Conservation (phyloP, 2,888 invertebrate species). For the Aelia acuminata region DNA sequence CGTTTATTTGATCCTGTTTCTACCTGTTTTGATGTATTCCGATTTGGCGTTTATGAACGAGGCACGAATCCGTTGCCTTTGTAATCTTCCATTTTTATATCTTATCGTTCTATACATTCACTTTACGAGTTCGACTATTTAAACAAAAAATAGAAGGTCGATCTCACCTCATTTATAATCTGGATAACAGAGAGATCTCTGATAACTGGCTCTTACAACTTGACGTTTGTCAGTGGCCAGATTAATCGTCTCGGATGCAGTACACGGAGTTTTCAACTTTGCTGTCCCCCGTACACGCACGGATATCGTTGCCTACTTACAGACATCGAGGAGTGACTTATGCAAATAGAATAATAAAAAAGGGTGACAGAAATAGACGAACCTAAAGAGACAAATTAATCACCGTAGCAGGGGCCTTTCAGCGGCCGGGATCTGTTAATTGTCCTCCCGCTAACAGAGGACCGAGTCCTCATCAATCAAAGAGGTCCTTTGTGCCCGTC, state of each 20-base stretch:
- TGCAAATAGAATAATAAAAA: conserved; percentile 37
- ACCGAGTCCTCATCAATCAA: background rate
- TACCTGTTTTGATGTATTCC: too few species aligned
- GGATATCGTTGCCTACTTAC: background rate
- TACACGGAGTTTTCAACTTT: background rate
- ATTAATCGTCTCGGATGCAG: background rate
- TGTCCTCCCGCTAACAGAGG: conserved; percentile 23
- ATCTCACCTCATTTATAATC: too few species aligned
- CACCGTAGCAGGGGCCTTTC: conserved; percentile 7
- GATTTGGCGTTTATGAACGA: too few species aligned
- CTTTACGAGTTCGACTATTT: too few species aligned
- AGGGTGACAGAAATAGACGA: background rate
- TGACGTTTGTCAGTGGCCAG: background rate
- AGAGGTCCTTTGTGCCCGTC: conserved; percentile 26
- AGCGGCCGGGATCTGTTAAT: conserved; percentile 33
- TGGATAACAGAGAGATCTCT: too few species aligned
- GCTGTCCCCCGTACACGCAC: background rate
- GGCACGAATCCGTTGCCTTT: too few species aligned
- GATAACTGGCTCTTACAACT: background rate
- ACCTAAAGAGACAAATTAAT: conserved; percentile 31
- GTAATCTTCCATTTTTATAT: too few species aligned
- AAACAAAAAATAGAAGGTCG: too few species aligned
- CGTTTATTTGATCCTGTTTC: too few species aligned
- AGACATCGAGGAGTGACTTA: conserved; percentile 3
- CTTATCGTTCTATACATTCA: too few species aligned